Conservation (phyloP, 2,888 invertebrate species). For the Bellardia pandia region DNA sequence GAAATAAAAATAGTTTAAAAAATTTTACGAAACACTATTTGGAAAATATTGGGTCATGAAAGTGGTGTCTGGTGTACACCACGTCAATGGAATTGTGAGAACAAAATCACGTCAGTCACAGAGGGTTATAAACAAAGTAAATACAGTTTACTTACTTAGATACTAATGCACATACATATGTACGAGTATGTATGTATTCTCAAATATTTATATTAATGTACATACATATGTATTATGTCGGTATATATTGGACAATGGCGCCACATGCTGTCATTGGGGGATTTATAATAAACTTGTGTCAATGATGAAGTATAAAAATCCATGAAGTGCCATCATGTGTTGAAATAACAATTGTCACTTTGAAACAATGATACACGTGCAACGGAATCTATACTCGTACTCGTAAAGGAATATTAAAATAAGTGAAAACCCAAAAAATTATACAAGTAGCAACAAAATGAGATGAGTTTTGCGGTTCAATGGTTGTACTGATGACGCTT, state of each 20-base stretch:
- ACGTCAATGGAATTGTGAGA: too few relatives aligned
- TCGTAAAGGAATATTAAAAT: neutral
- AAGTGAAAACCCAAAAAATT: neutral
- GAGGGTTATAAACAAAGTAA: too few relatives aligned
- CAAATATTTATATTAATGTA: neutral
- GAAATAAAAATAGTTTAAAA: too few relatives aligned
- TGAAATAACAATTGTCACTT: neutral
- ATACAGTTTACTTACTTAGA: too few relatives aligned
- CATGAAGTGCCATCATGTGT: neutral
- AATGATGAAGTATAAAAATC: slow-evolving; percentile 1
- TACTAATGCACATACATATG: too few relatives aligned
- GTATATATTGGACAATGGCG: neutral
- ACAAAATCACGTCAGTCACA: too few relatives aligned
- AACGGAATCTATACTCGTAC: neutral
- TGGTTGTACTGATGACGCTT: neutral
- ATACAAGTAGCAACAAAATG: neutral
- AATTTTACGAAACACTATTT: too few relatives aligned
- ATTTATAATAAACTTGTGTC: slow-evolving; percentile 8
- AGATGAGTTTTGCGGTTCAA: neutral
- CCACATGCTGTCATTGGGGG: neutral
- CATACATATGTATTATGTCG: neutral
- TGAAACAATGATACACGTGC: neutral
- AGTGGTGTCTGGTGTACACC: too few relatives aligned
- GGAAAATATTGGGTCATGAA: too few relatives aligned
- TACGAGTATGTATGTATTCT: too few relatives aligned